phyloP scores from a whole-genome alignment of 2,888 invertebrate genomes.

The Tetheella fluctuosa region DNA sequence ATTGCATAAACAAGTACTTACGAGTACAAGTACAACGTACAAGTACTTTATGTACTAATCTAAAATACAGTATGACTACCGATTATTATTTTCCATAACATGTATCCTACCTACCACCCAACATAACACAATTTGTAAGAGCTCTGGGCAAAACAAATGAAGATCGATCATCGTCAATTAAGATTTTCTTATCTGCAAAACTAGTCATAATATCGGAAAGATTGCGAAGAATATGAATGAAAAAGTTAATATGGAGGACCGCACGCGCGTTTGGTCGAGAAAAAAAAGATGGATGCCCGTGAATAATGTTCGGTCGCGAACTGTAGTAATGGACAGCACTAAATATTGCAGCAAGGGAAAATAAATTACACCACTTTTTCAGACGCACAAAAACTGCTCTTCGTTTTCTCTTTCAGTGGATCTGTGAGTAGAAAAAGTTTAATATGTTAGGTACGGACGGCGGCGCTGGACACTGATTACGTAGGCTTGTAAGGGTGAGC shows the following conservation, averaged over 20 bases:
- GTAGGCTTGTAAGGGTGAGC: constrained; percentile 34
- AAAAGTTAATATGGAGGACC: constrained; percentile 78
- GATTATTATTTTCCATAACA: background rate
- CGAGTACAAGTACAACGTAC: too few relatives aligned
- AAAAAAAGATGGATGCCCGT: constrained; percentile 79
- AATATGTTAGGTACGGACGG: constrained; percentile 61
- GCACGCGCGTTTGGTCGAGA: constrained; percentile 64
- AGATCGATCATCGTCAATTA: constrained; percentile 31
- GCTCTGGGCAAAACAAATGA: constrained; percentile 13
- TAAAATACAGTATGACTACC: background rate
- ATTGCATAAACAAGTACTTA: too few relatives aligned
- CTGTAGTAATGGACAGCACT: constrained; percentile 83
- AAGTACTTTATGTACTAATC: too few relatives aligned
- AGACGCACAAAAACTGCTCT: constrained; percentile 77
- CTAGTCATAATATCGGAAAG: constrained; percentile 59
- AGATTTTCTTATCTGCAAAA: constrained; percentile 37
- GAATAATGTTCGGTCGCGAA: constrained; percentile 83
- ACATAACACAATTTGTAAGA: constrained; percentile 4
- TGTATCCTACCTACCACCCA: too few relatives aligned
- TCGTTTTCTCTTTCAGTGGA: constrained; percentile 73
- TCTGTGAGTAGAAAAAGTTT: constrained; percentile 72
- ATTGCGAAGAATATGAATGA: constrained; percentile 67
- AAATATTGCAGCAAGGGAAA: constrained; percentile 82
- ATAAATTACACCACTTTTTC: constrained; percentile 82
- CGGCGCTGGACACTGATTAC: constrained; percentile 47